These are phyloP conservation scores for Hepsetus odoe DNA, from an alignment of 2,113 vertebrate species.

Conservation along the genomic window DNA sequence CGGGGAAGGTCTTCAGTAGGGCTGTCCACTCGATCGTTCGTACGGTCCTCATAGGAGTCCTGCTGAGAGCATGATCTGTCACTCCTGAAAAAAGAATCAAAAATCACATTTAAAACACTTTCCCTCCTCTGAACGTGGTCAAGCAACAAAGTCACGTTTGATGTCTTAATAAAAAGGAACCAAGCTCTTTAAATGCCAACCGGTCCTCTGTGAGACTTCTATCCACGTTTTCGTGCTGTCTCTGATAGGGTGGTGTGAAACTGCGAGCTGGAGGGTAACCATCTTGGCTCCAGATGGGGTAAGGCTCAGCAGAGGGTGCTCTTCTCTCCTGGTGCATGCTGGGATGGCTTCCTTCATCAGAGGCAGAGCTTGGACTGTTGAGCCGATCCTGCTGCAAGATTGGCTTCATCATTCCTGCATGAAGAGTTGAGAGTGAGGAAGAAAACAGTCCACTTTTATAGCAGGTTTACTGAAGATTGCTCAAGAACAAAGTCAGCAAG, in stretches of 20 bases:
- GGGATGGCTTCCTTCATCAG: conserved; percentile 85
- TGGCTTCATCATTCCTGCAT: conserved; percentile 90
- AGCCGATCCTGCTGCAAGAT: conserved; percentile 85
- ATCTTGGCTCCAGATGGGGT: conserved; percentile 88
- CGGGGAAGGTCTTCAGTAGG: conserved; percentile 65
- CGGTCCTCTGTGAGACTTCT: conserved; percentile 78
- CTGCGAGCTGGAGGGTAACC: conserved; percentile 83
- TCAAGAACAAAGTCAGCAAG: no score
- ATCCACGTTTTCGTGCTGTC: conserved; percentile 78
- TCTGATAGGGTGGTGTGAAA: conserved; percentile 86
- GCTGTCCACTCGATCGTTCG: conserved; percentile 75
- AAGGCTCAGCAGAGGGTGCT: conserved; percentile 78
- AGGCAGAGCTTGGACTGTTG: conserved; percentile 80
- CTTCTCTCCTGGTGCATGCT: conserved; percentile 84
- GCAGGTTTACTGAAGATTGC: no score
- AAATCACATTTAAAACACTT: no score
- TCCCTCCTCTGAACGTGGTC: no score
- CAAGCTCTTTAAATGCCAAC: no score
- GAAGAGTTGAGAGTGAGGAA: background rate
- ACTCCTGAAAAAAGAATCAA: conserved; percentile 71
- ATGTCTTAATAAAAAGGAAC: no score
- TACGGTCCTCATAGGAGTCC: conserved; percentile 85
- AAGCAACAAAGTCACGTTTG: no score
- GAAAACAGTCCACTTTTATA: no score
- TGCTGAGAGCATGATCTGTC: conserved; percentile 81